phyloP scores from a whole-genome alignment of 2,888 invertebrate genomes.

The Tridacna gigas region DNA sequence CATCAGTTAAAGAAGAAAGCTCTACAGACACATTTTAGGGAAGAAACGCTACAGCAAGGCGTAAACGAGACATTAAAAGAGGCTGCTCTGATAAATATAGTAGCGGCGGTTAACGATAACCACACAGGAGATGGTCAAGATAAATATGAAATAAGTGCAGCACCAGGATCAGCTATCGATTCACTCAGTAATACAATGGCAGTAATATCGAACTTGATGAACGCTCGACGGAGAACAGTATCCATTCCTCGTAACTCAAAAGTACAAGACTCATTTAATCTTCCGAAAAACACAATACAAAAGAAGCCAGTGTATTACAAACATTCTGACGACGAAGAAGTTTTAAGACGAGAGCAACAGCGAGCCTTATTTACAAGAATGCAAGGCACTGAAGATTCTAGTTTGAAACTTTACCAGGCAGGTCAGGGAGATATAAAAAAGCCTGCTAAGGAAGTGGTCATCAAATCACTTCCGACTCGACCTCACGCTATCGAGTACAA shows the following conservation, averaged over 20 bases:
- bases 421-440: conserved; percentile 28
- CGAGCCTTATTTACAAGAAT: neutral
- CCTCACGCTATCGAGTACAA: conserved; percentile 18
- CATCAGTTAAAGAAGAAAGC: neutral
- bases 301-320: conserved; percentile 70
- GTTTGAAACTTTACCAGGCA: neutral
- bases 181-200: conserved; percentile 50
- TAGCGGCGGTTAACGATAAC: conserved; percentile 73
- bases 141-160: conserved; percentile 1
- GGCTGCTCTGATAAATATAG: conserved; percentile 75
- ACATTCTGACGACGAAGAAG: conserved; percentile 65
- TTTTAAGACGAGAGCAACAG: conserved; percentile 24
- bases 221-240: conserved; percentile 59
- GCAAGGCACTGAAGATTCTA: conserved; percentile 21
- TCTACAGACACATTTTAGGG: neutral
- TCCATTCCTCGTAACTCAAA: conserved; percentile 67
- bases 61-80: conserved; percentile 70
- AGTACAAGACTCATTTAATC: conserved; percentile 46
- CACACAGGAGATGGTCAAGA: conserved; percentile 10
- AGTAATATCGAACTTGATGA: conserved; percentile 60
- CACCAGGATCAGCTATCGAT: conserved; percentile 39
- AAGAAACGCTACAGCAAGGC: conserved; percentile 1
- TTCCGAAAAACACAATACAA: conserved; percentile 60
- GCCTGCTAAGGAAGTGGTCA: conserved; percentile 24
- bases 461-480: conserved; percentile 9